These are phyloP conservation scores for Ianthella basta DNA, from an alignment of 37 sponge, comb jelly and placozoan genomes.

Conservation along the genomic window DNA sequence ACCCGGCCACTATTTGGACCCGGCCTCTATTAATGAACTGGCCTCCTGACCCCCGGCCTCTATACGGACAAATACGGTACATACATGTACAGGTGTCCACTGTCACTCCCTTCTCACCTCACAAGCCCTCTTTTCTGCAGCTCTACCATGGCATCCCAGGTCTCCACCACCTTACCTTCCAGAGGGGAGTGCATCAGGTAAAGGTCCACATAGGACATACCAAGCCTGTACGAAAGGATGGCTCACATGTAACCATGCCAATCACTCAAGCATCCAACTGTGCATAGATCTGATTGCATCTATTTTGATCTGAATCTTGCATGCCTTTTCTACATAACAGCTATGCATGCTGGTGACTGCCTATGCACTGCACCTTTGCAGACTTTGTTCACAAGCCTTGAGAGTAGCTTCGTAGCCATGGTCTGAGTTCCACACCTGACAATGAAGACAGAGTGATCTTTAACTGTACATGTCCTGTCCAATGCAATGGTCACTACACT, in stretches of 20 bases:
- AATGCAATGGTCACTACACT: not conserved
- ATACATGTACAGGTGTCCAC: too few relatives aligned
- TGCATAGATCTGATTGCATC: too few relatives aligned
- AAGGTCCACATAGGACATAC: conserved; percentile 68
- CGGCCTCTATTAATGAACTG: too few relatives aligned
- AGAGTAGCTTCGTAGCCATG: conserved; percentile 58
- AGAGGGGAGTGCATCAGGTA: conserved; percentile 79
- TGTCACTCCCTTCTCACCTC: conserved; percentile 30
- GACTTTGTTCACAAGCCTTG: conserved; percentile 50
- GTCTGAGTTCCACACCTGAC: conserved; percentile 54
- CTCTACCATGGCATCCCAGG: conserved; percentile 75
- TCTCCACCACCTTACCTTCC: conserved; percentile 69
- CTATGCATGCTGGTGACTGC: not conserved
- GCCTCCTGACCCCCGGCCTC: too few relatives aligned
- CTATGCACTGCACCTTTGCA: conserved; percentile 46
- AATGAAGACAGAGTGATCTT: not conserved
- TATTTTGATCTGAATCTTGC: too few relatives aligned
- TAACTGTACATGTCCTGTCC: not conserved
- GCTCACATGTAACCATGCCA: too few relatives aligned
- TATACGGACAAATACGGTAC: too few relatives aligned
- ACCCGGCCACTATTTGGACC: too few relatives aligned
- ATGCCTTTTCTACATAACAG: too few relatives aligned
- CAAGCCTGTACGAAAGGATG: conserved; percentile 45
- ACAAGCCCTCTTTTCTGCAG: conserved; percentile 63
- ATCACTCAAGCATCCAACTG: too few relatives aligned